Evolutionary conservation across 2,113 vertebrate genomes (phyloP).

Genomic region (Ahaetulla prasina): DNA sequence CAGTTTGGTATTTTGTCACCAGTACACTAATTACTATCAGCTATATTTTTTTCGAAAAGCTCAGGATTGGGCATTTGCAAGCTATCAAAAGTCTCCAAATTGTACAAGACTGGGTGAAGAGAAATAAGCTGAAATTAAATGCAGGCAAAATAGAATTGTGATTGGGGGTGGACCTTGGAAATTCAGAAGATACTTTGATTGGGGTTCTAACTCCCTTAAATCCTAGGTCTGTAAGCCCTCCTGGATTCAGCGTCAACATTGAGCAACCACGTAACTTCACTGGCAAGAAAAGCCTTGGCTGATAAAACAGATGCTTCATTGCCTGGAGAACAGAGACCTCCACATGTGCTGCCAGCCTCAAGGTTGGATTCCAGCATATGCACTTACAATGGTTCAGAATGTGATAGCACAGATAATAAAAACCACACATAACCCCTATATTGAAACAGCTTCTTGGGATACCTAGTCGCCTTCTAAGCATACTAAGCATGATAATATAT

Average conservation of each 20-base stretch:
- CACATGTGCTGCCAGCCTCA: background rate
- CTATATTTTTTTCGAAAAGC: background rate
- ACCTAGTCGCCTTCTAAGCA: background rate
- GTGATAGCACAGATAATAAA: background rate
- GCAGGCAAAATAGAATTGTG: background rate
- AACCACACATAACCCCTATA: background rate
- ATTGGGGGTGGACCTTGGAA: background rate
- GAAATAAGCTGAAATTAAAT: background rate
- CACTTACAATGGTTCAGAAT: background rate
- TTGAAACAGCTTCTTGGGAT: background rate
- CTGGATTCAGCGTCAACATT: background rate
- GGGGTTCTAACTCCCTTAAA: background rate
- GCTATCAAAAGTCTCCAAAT: background rate
- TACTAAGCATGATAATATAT: background rate
- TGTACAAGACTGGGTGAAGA: background rate
- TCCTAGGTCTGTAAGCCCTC: background rate
- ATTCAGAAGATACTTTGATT: background rate
- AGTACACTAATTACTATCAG: background rate
- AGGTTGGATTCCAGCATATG: background rate
- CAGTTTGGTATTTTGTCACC: background rate
- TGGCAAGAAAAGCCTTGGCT: background rate
- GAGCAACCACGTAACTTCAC: background rate
- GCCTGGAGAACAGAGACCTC: background rate
- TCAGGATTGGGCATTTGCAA: background rate
- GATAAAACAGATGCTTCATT: background rate